Conservation (phyloP, 2,113 vertebrate genomes). For the Platycercus adscitus region DNA sequence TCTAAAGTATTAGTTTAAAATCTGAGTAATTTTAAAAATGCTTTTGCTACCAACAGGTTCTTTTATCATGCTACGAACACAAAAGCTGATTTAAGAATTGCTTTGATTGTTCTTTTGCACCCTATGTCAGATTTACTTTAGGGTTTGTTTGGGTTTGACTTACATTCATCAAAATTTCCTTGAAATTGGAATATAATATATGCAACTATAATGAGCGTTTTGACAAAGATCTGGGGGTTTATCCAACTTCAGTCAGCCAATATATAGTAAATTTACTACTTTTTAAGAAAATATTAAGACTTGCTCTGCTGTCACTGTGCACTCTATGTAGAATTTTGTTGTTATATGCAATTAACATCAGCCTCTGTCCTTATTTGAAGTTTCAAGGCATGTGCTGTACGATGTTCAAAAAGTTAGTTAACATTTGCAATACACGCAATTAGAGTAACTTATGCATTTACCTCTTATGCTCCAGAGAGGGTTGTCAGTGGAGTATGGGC, state of each 20-base stretch:
- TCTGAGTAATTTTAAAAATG: not conserved
- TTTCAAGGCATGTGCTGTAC: rapidly evolving
- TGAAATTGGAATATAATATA: not conserved
- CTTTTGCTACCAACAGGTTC: not conserved
- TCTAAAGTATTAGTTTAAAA: not conserved
- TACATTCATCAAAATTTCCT: not conserved
- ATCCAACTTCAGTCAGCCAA: not conserved
- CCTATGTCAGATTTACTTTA: not conserved
- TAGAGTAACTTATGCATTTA: not conserved
- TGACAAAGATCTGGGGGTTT: not conserved
- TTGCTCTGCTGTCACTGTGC: not conserved
- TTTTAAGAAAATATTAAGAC: not conserved
- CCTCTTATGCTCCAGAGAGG: not conserved
- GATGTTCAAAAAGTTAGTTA: not conserved
- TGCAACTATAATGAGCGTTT: not conserved
- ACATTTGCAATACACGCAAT: not conserved
- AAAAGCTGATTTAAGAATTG: not conserved
- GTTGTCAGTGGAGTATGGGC: rapidly evolving
- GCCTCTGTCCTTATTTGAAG: not conserved
- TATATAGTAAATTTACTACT: not conserved
- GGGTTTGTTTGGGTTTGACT: not conserved
- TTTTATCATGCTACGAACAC: not conserved
- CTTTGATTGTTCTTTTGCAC: not conserved
- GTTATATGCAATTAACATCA: not conserved
- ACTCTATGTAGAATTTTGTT: not conserved